Conservation (phyloP, 2,888 invertebrate genomes). For the Rhimphoctona megacephalus region DNA sequence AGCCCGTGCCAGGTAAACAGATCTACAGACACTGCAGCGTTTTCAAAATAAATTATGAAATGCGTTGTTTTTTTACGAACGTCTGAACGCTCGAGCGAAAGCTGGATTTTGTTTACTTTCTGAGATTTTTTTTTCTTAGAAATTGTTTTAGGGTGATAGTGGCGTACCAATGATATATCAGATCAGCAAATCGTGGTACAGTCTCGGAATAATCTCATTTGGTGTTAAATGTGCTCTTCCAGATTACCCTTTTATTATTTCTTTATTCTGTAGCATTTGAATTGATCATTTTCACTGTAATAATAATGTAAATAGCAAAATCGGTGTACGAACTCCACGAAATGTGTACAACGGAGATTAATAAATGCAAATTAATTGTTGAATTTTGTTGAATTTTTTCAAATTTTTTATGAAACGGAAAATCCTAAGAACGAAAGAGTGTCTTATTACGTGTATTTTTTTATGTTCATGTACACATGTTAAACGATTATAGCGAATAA, state of each 20-base stretch:
- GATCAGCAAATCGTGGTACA: constrained; percentile 84
- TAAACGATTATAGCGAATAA: too few species aligned
- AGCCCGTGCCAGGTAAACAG: constrained; percentile 89
- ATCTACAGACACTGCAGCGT: not conserved
- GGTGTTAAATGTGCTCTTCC: constrained; percentile 88
- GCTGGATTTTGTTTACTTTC: too few species aligned
- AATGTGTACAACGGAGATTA: not conserved
- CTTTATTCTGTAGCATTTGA: constrained; percentile 68
- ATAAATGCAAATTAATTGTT: not conserved
- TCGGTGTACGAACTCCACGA: not conserved
- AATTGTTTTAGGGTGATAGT: constrained; percentile 87
- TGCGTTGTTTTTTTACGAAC: not conserved
- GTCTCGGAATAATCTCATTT: constrained; percentile 89
- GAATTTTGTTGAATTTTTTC: not conserved
- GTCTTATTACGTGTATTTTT: too few species aligned
- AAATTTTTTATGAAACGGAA: too few species aligned
- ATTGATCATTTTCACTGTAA: constrained; percentile 81
- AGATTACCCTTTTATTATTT: constrained; percentile 87
- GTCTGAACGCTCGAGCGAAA: too few species aligned
- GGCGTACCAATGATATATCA: constrained; percentile 92
- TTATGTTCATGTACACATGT: too few species aligned
- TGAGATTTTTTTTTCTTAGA: not conserved
- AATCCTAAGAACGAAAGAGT: too few species aligned
- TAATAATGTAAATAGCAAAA: not conserved
- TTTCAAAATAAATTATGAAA: not conserved